Evolutionary conservation across 2,797 vertebrate species (phyloP).

Genomic region (Paedocypris micromegethes): DNA sequence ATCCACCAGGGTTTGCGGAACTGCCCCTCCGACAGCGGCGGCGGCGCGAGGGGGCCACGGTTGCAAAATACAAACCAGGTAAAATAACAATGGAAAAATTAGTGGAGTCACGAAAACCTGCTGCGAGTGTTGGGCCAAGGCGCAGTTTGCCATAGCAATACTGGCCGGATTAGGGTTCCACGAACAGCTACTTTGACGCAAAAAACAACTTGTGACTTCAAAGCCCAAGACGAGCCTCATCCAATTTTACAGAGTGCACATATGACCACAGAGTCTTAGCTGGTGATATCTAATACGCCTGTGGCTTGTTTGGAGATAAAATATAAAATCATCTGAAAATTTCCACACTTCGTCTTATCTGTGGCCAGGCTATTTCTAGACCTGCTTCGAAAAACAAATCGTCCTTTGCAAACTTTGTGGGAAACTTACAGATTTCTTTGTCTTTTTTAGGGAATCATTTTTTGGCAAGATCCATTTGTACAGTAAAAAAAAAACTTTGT

Average conservation of each 20-base stretch:
- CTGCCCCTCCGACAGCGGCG: constrained; percentile 41
- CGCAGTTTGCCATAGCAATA: constrained; percentile 58
- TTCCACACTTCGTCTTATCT: constrained; percentile 56
- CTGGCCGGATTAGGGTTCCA: constrained; percentile 59
- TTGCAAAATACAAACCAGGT: constrained; percentile 65
- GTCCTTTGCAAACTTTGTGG: constrained; percentile 37
- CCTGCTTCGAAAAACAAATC: constrained; percentile 57
- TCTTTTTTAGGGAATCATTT: constrained; percentile 34
- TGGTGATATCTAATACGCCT: constrained; percentile 58
- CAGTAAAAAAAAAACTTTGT: constrained; percentile 22
- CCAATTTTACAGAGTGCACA: constrained; percentile 56
- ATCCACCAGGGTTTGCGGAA: constrained; percentile 48
- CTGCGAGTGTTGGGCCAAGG: constrained; percentile 48
- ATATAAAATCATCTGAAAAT: constrained; percentile 62
- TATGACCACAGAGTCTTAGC: constrained; percentile 56
- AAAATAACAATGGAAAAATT: constrained; percentile 65
- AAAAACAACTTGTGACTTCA: constrained; percentile 62
- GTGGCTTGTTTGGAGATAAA: constrained; percentile 66
- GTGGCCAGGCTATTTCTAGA: constrained; percentile 50
- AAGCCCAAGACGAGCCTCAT: constrained; percentile 51
- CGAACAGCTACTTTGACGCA: constrained; percentile 52
- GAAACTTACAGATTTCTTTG: constrained; percentile 47
- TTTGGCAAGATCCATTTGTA: constrained; percentile 13
- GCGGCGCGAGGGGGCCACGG: constrained; percentile 38
- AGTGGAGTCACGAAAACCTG: constrained; percentile 59